phyloP scores from a whole-genome alignment of 1,140 invertebrate genomes.

The Aphelenchoides besseyi region DNA sequence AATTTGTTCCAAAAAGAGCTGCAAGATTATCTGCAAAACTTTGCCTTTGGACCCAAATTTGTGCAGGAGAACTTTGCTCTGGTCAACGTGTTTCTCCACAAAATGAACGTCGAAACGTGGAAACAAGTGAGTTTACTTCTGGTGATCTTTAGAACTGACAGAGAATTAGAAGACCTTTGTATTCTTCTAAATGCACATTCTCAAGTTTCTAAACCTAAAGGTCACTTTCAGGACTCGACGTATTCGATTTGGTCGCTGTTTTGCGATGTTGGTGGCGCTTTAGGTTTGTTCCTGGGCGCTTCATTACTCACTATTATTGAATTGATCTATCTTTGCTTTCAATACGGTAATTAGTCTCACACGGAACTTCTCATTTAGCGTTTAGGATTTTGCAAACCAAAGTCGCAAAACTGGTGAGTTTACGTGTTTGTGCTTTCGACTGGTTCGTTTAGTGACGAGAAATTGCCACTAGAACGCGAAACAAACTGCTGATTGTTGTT shows the following conservation, averaged over 20 bases:
- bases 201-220: background rate
- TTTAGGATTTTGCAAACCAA: no score
- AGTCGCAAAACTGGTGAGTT: constrained; percentile 10
- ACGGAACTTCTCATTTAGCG: no score
- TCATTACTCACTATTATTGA: constrained; percentile 58
- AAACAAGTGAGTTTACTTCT: constrained; percentile 25
- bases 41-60: constrained; percentile 58
- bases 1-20: constrained; percentile 58
- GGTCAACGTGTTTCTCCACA: constrained; percentile 60
- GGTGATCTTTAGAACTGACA: background rate
- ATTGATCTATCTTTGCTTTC: constrained; percentile 53
- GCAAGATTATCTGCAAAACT: constrained; percentile 56
- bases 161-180: background rate
- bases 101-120: constrained; percentile 62
- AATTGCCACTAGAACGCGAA: background rate
- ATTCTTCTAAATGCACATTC: background rate
- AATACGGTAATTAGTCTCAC: constrained; percentile 26
- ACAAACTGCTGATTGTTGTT: background rate
- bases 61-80: constrained; percentile 61
- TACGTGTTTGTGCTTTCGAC: background rate
- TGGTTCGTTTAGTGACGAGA: background rate
- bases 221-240: constrained; percentile 42
- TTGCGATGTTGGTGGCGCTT: constrained; percentile 52
- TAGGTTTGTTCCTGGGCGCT: constrained; percentile 58
- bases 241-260: constrained; percentile 61